phyloP scores from a whole-genome alignment of 2,113 vertebrate genomes.

The Phylloscopus whistleri region DNA sequence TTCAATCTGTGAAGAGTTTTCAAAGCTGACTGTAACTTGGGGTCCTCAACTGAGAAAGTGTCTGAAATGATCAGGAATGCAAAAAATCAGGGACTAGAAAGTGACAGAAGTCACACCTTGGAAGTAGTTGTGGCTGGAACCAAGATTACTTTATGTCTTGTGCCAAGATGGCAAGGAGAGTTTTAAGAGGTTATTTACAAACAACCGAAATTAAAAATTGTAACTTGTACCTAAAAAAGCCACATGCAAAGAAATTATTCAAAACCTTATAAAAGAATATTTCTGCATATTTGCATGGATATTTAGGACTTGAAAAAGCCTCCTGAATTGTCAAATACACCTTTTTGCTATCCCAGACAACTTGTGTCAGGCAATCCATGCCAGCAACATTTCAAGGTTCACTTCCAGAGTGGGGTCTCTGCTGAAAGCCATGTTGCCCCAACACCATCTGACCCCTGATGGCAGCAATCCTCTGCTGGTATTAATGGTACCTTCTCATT shows the following conservation, averaged over 20 bases:
- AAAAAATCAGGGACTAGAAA: conserved; percentile 9
- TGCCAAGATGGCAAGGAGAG: background rate
- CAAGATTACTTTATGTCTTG: background rate
- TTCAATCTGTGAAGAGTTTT: background rate
- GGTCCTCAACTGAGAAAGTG: background rate
- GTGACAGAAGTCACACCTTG: background rate
- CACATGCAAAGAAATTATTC: background rate
- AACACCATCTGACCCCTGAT: background rate
- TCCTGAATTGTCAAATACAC: background rate
- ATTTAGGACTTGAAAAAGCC: background rate
- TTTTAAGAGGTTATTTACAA: conserved; percentile 29
- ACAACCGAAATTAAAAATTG: conserved; percentile 7
- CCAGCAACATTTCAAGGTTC: background rate
- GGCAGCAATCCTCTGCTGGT: background rate
- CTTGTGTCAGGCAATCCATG: background rate
- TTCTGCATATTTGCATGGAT: background rate
- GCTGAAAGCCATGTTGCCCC: background rate
- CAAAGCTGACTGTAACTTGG: background rate
- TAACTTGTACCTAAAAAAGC: conserved; percentile 30
- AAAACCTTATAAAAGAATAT: background rate
- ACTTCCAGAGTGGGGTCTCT: background rate
- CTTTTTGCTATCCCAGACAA: background rate
- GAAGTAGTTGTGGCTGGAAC: background rate
- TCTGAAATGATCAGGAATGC: background rate
- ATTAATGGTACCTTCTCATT: background rate